A percentile compares a stretch with the other conserved stretches of the same genome.
phyloP scores from a whole-genome alignment of 30 jellyfish, hydroid and myxozoan species.

The Mastigias papua region DNA sequence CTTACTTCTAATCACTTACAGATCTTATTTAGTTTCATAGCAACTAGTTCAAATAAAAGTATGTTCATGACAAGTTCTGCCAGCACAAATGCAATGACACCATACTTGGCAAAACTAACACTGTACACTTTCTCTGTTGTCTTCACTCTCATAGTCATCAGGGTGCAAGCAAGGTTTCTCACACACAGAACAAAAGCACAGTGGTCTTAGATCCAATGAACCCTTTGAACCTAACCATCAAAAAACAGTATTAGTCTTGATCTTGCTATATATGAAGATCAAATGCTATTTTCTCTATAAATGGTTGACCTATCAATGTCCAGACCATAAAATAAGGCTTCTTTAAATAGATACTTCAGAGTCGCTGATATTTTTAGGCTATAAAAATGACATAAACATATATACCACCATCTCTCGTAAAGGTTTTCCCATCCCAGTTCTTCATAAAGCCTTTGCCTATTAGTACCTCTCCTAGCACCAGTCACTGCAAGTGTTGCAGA shows the following conservation, averaged over 20 bases:
- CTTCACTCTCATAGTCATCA: constrained; percentile 11
- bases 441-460: too few species aligned
- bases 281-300: not conserved
- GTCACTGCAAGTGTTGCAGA: too few species aligned
- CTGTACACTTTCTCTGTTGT: not conserved
- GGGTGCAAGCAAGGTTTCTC: not conserved
- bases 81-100: not conserved
- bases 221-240: constrained; percentile 7
- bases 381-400: too few species aligned
- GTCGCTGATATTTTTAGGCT: too few species aligned
- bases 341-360: too few species aligned
- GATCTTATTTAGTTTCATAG: not conserved
- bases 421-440: too few species aligned
- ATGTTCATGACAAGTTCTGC: not conserved
- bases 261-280: constrained; percentile 1
- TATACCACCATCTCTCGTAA: too few species aligned
- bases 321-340: constrained; percentile 43
- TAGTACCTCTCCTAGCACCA: too few species aligned
- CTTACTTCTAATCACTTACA: not conserved
- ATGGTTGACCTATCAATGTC: constrained; percentile 40
- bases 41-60: not conserved
- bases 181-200: not conserved
- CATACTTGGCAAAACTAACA: not conserved
- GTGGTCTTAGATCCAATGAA: not conserved
- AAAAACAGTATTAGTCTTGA: constrained; percentile 1